Conservation (phyloP, 2,113 vertebrate species). For the Stegastes partitus region DNA sequence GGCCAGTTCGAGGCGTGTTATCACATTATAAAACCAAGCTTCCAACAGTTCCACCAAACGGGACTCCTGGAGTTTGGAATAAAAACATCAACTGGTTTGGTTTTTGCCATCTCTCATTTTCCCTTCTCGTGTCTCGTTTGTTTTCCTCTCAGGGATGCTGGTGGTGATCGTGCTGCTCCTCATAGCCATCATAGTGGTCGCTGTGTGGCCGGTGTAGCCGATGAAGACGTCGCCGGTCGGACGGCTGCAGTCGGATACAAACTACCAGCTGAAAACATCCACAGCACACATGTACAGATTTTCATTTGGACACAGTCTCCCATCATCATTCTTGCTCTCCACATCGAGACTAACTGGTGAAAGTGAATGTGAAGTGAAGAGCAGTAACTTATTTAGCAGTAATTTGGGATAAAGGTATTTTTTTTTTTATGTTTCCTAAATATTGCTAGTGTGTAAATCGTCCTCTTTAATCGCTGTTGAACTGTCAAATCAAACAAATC, state of each 20-base stretch:
- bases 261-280: conserved; percentile 8
- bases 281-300: conserved; percentile 10
- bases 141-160: conserved; percentile 82
- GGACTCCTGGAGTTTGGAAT: too few relatives aligned
- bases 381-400: background rate
- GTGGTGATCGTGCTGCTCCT: conserved; percentile 87
- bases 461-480: conserved; percentile 17
- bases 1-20: too few relatives aligned
- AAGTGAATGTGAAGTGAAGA: conserved; percentile 18
- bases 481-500: conserved; percentile 9
- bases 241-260: conserved; percentile 5
- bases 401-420: background rate
- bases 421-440: background rate
- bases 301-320: conserved; percentile 3
- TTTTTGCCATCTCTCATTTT: background rate
- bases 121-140: background rate
- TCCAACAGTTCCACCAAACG: too few relatives aligned
- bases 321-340: background rate
- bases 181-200: conserved; percentile 85
- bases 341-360: conserved; percentile 1
- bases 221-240: conserved; percentile 24
- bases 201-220: conserved; percentile 80
- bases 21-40: too few relatives aligned
- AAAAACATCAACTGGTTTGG: background rate
- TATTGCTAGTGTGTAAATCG: conserved; percentile 5